These are phyloP conservation scores for Euschistus heros DNA, from an alignment of 1,140 invertebrate species.

Conservation along the genomic window DNA sequence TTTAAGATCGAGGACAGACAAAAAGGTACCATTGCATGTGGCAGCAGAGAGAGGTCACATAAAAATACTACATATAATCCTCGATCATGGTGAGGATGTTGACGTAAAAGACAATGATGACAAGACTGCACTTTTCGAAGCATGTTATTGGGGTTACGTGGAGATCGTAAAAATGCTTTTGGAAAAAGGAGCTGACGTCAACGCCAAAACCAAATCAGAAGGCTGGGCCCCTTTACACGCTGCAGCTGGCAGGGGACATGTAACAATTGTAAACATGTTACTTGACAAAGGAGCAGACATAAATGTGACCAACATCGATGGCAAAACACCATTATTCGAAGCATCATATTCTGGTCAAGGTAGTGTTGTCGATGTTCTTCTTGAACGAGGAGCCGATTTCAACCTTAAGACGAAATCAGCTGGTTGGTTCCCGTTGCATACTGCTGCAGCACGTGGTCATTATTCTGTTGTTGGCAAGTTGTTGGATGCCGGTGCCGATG, in stretches of 20 bases:
- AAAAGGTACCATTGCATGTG: not conserved
- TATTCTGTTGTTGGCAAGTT: not conserved
- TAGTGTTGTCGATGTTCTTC: not conserved
- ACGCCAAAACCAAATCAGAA: not conserved
- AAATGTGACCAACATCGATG: not conserved
- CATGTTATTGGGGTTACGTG: not conserved
- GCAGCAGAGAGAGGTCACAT: not conserved
- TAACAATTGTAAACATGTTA: not conserved
- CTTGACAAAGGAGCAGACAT: not conserved
- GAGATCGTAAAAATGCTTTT: not conserved
- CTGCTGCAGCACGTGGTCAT: not conserved
- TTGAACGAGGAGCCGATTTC: not conserved
- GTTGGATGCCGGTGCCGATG: not conserved
- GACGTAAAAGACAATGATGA: not conserved
- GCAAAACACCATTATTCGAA: not conserved
- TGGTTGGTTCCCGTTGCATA: not conserved
- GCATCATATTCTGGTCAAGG: not conserved
- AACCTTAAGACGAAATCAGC: not conserved
- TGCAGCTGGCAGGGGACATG: not conserved
- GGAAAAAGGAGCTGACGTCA: not conserved
- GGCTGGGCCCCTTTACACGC: not conserved
- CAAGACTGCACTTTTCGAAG: conserved; percentile 1
- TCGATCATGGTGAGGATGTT: not conserved
- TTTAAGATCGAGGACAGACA: not conserved
- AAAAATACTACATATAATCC: not conserved